Base-by-base conservation (phyloP, 35 echinoderm and acorn worm genomes). In the Antedon bifida region DNA sequence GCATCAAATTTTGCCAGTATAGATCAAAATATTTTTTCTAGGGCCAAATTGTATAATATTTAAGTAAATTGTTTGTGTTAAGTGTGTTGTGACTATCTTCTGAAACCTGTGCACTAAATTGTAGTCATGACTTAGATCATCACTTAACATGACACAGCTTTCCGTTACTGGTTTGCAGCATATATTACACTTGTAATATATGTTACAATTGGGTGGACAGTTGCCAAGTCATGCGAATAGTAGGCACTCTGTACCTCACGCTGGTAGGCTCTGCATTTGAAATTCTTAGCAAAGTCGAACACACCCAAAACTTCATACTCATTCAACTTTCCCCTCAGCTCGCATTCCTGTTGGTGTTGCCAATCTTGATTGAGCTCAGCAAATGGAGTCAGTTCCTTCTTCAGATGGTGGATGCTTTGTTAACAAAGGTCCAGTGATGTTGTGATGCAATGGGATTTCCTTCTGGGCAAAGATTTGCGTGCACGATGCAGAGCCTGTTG, bases 161-260 rank as follows among this genome's bases (percentile, higher is more conserved):
- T 95, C 92, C 73, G 32, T 81, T 32, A 95, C 83, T 5, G 12
- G 30, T 34, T 85, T 82, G 0, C 0, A 12, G 34, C 88, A 95
- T 26, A 5, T 46, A 0, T 77, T 32, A 73, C 92, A 95, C 8
- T 0, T 34, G 36, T 95, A 90, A 36, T 88, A n/a, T n/a, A 90
- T 0, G 12, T 77, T 0, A 95, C 86, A 4, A 87, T 77, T 9
- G 92, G 88, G 36, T 95, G 92, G 21, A 95, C 46, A 31, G 92
- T 95, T 29, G 88, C 87, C 7, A 81, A 76, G 39, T 93, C 84
- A 2, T 93, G 74, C 0, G 87, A 26, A 73, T 90, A 95, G 34
- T 95, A 90, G 3, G 92, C 92, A 38, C 88, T 88, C 33, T 93
- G 91, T 8, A 93, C 87, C 76, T 93, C 91, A 0, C 85, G 14